phyloP scores from a whole-genome alignment of 2,797 vertebrate genomes.

The Pipistrellus nathusii region DNA sequence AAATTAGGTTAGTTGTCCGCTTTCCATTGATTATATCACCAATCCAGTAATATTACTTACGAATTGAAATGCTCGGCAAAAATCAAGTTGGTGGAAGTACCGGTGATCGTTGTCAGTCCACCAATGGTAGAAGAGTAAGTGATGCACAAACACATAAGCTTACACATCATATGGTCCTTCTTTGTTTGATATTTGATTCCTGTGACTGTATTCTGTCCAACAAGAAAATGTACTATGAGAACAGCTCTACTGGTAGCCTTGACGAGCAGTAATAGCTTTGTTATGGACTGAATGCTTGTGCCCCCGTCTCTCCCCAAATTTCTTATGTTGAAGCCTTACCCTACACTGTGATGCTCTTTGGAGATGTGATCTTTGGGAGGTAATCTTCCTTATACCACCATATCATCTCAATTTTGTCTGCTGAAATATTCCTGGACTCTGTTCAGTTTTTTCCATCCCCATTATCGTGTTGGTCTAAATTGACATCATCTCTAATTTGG shows the following conservation, averaged over 20 bases:
- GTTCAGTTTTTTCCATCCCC: neutral
- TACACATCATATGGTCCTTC: conserved; percentile 91
- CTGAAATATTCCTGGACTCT: neutral
- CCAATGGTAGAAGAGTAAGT: conserved; percentile 95
- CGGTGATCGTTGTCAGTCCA: conserved; percentile 94
- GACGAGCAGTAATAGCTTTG: neutral
- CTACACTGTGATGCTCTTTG: neutral
- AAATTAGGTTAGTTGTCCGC: neutral
- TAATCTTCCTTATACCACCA: neutral
- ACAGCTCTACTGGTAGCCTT: neutral
- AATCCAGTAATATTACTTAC: conserved; percentile 87
- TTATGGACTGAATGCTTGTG: neutral
- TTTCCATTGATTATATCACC: neutral
- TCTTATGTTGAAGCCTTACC: neutral
- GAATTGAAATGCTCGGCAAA: conserved; percentile 93
- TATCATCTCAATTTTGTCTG: neutral
- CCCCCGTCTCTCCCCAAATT: accelerated
- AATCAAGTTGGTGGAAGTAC: conserved; percentile 96
- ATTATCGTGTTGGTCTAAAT: neutral
- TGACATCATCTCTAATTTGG: neutral
- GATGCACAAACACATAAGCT: conserved; percentile 93
- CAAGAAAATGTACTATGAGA: conserved; percentile 61
- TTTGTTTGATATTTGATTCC: conserved; percentile 84
- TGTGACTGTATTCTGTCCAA: conserved; percentile 81
- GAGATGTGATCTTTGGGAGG: neutral